Base-by-base conservation (phyloP, 2,113 vertebrate genomes). In the Percopsis transmontana region DNA sequence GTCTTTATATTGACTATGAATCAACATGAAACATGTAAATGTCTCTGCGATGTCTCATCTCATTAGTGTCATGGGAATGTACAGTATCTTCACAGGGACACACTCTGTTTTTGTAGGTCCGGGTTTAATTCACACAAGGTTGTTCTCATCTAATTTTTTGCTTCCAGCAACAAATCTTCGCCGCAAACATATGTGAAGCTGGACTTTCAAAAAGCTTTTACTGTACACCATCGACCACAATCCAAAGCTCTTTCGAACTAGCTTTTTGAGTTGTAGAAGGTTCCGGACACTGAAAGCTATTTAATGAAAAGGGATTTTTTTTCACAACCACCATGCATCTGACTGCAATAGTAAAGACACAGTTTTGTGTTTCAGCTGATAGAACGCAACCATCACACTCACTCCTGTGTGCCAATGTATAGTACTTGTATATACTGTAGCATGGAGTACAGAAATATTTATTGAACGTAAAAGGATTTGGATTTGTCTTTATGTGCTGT, bases 361-460 rank as follows among this genome's bases (percentile, higher is more conserved):
- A 83, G 76, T 79, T 90, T 92, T 82, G 79, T 90, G 78, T 79
- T 78, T 88, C 85, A 83, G 65, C 78, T 21, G 23, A 53, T 82
- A 83, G 76, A 79, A 74, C 72, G 74, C 88, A 80, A 77, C 89
- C 82, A 44, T 87, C 85, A 82, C 86, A 63, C 91, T 85, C 88
- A 88, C 88, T 85, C 85, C 80, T 74, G 91, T 89, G 87, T 91
- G 79, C 85, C 80, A 68, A 88, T 95, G 94, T 95, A 92, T 87
- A 95, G 88, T 91, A 90, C 86, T 90, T 97, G 95, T 97, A 96
- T 88, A 95, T 95, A n/a, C n/a, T n/a, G n/a, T n/a, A 95, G 91
- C 90, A 92, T 90, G 81, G 86, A 94, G 91, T 95, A 91, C 87
- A 85, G 80, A 90, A 88, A 85, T 98, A 97, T 98, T 98, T 97